A percentile compares a stretch with the other conserved stretches of the same genome.
These are phyloP conservation scores for Serinus canaria DNA, from an alignment of 2,113 vertebrate genomes.

Conservation along the genomic window DNA sequence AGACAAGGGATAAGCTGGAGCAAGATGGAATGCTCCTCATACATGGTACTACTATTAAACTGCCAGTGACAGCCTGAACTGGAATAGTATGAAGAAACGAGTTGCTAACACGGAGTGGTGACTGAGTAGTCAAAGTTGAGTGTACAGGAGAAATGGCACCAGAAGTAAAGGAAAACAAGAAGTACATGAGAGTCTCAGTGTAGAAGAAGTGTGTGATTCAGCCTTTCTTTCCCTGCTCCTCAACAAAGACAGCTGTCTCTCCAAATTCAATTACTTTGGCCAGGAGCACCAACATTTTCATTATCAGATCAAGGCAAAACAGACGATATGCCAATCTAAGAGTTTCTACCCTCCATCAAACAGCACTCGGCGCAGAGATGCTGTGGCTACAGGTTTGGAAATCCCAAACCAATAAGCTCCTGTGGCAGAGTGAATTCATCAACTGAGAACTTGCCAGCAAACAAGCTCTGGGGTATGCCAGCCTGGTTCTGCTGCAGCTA, in stretches of 20 bases:
- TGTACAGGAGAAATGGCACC: neutral
- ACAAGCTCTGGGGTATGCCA: neutral
- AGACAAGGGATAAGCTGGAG: neutral
- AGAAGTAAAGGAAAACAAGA: neutral
- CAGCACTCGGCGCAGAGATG: rapidly evolving
- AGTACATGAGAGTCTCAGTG: neutral
- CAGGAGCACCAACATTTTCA: neutral
- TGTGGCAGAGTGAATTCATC: neutral
- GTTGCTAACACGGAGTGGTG: neutral
- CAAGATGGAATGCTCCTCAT: neutral
- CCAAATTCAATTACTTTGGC: neutral
- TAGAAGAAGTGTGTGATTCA: neutral
- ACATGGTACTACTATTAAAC: neutral
- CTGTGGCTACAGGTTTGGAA: neutral
- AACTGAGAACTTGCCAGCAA: neutral
- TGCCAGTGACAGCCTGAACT: neutral
- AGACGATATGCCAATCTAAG: neutral
- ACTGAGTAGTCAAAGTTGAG: neutral
- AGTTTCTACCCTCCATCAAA: neutral
- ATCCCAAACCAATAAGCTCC: neutral
- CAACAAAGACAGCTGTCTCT: neutral
- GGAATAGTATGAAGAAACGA: rapidly evolving
- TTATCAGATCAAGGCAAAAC: neutral
- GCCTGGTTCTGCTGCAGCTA: neutral
- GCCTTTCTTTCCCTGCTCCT: neutral